phyloP scores from a whole-genome alignment of 2,113 vertebrate species.

The Esox niger region DNA sequence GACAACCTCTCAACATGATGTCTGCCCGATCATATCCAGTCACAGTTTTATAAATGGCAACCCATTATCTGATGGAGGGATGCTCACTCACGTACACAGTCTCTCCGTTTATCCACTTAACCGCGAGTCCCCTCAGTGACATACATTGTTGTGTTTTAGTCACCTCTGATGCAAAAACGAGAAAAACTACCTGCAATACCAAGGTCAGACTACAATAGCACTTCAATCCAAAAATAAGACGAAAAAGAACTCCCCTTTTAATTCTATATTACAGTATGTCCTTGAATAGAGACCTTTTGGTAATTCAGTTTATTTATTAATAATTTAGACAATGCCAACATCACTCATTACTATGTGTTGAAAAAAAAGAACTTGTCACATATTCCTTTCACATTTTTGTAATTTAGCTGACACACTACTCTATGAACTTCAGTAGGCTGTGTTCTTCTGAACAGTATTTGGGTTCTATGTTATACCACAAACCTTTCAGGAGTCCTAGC shows the following conservation, averaged over 20 bases:
- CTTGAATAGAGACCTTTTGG: too few species aligned
- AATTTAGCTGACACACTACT: too few species aligned
- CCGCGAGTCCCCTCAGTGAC: background rate
- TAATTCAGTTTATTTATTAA: too few species aligned
- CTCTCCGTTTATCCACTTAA: background rate
- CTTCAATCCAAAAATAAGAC: too few species aligned
- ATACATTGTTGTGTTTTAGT: slow-evolving; percentile 7
- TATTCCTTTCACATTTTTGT: background rate
- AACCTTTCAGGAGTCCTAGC: slow-evolving; percentile 74
- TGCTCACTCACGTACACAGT: background rate
- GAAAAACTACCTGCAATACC: background rate
- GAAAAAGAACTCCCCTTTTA: too few species aligned
- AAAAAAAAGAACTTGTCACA: background rate
- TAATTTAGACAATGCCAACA: too few species aligned
- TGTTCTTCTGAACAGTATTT: background rate
- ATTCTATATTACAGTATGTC: too few species aligned
- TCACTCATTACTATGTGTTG: too few species aligned
- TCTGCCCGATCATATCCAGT: background rate
- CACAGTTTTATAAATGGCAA: background rate
- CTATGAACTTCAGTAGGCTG: background rate
- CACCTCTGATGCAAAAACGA: slow-evolving; percentile 21
- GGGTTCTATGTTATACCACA: background rate
- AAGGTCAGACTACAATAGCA: background rate
- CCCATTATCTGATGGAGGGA: background rate
- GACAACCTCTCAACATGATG: background rate